Evolutionary conservation across 1,140 invertebrate species (phyloP).

Genomic region (Popillia japonica): DNA sequence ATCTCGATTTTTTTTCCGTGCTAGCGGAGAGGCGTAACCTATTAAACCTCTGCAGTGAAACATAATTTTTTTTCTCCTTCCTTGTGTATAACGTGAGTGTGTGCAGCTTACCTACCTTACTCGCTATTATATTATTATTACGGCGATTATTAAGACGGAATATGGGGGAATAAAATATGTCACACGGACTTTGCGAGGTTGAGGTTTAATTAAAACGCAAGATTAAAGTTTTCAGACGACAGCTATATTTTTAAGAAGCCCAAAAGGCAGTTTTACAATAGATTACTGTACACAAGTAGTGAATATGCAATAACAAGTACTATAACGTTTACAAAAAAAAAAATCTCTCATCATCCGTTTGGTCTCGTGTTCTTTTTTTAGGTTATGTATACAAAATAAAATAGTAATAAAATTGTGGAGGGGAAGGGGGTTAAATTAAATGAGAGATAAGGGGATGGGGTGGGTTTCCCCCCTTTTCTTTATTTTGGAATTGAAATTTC

Average conservation of each 20-base stretch:
- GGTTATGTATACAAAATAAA: no score
- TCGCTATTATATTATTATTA: no score
- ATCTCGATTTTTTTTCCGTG: not conserved
- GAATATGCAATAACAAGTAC: constrained; percentile 59
- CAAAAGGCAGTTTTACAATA: constrained; percentile 58
- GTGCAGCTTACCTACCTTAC: no score
- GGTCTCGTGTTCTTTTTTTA: not conserved
- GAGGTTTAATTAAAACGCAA: constrained; percentile 17
- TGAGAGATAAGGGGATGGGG: no score
- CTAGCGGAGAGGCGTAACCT: constrained; percentile 24
- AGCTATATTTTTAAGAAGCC: constrained; percentile 60
- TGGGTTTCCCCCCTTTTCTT: no score
- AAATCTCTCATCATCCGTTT: not conserved
- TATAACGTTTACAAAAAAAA: constrained; percentile 50
- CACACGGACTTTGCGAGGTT: no score
- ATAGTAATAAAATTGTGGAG: no score
- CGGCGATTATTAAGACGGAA: no score
- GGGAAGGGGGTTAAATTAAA: no score
- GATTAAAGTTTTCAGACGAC: constrained; percentile 50
- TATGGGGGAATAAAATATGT: no score
- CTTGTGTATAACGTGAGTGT: no score
- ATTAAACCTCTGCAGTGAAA: constrained; percentile 27
- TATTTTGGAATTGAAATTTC: not conserved
- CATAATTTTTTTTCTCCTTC: constrained; percentile 1
- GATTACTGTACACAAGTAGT: constrained; percentile 58